Evolutionary conservation across 1,140 invertebrate genomes (phyloP).

Genomic region (Adelges cooleyi): DNA sequence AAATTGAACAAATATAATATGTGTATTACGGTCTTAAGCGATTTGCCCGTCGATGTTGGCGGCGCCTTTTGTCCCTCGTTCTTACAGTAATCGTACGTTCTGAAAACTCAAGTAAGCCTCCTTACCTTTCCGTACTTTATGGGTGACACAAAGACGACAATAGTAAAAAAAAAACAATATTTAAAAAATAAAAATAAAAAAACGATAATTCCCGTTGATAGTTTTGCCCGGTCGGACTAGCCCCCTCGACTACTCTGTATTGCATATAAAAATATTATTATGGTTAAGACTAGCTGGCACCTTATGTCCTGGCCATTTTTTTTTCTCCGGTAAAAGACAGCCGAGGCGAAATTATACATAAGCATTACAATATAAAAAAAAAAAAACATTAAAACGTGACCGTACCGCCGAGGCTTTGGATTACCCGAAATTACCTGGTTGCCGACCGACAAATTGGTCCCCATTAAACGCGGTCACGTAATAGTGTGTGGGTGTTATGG

Average conservation of each 20-base stretch:
- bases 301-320: not conserved
- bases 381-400: slow-evolving; percentile 21
- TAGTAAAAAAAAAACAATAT: not conserved
- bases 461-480: slow-evolving; percentile 26
- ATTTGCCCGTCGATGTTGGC: not conserved
- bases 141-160: not conserved
- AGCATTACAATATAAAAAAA: slow-evolving; percentile 1
- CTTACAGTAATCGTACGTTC: slow-evolving; percentile 8
- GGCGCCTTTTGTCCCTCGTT: not conserved
- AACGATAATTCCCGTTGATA: slow-evolving; percentile 3
- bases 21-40: too few relatives aligned
- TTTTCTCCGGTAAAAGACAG: not conserved
- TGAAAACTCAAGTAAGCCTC: too few relatives aligned
- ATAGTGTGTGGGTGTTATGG: not conserved
- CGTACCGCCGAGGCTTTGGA: slow-evolving; percentile 20
- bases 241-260: not conserved
- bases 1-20: too few relatives aligned
- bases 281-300: not conserved
- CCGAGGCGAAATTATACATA: slow-evolving; percentile 1
- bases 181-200: not conserved
- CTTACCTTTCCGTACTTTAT: too few relatives aligned
- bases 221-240: not conserved
- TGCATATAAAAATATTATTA: too few relatives aligned
- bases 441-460: slow-evolving; percentile 23
- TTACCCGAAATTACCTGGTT: slow-evolving; percentile 21